Evolutionary conservation across 2,113 vertebrate species (phyloP), one percentile per base, ranked within the genome.

Genomic region (Craseonycteris thonglongyai): DNA sequence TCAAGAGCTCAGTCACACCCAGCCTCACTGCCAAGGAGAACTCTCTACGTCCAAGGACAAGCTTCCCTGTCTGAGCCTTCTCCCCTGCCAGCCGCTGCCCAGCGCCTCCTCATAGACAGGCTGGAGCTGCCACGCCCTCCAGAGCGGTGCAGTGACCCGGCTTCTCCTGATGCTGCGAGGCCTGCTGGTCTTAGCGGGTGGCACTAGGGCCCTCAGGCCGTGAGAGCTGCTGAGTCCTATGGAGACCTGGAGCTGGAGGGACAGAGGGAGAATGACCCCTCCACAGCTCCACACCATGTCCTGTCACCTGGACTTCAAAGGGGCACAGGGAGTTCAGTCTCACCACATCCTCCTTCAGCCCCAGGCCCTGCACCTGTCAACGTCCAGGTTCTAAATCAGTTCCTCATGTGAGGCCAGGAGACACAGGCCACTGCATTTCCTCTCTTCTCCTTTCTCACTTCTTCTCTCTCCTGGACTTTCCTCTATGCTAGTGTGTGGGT

Each of bases 41-140:
- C 1, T 74, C 85, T 51, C 19, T 18, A n/a, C 5, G 2, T 69
- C 69, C 89, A 15, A 47, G 40, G 56, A 40, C 58, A 28, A 78
- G 9, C 30, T 56, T 72, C 35, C 19, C 86, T 6, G 16, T 38
- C 33, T 6, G 24, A 78, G 65, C 85, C 69, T 80, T 22, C 30
- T 68, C 26, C 16, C 9, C 56, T 33, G 51, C 18, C 45, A n/a
- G 58, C 45, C 35, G 0, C 61, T 47, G 38, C 24, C 80, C 56
- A 66, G 1, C n/a, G 83, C 30, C 45, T n/a, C 38, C 75, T 71
- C 40, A 61, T 38, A 8, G 30, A 12, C 6, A 6, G 12, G 33
- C 69, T 47, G 3, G 3, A 28, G 30, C 21, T 0, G 30, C 19
- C 0, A 6, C 12, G 2, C 8, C 28, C 45, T 40, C 56, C 10